Percentiles rank a stretch among this genome's conserved stretches.
Evolutionary conservation across 1,140 invertebrate species (phyloP).

Genomic region (Metopolophium dirhodum): DNA sequence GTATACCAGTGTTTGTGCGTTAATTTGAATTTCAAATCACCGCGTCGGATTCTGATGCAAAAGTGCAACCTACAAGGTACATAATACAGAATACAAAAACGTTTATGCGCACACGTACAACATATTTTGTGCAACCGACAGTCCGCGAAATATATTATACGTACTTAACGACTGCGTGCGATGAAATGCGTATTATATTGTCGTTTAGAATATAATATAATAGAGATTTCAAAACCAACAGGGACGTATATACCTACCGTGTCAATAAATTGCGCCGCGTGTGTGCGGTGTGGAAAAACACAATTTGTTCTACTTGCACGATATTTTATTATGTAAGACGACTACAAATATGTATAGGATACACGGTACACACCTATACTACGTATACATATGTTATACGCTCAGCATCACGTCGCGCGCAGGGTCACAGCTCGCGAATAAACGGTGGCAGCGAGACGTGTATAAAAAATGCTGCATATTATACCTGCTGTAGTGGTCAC

Average conservation of each 20-base stretch:
- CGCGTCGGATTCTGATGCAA: neutral
- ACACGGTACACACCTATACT: neutral
- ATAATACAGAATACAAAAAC: neutral
- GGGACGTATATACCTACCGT: neutral
- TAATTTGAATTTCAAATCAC: slow-evolving; percentile 4
- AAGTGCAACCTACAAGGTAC: neutral
- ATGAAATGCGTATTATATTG: neutral
- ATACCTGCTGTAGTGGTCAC: neutral
- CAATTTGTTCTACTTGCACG: slow-evolving; percentile 27
- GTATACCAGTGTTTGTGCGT: neutral
- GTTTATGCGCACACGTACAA: neutral
- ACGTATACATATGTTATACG: neutral
- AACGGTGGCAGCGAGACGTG: neutral
- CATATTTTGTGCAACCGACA: neutral
- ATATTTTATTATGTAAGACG: neutral
- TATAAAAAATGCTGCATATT: too few species aligned
- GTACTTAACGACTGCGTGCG: neutral
- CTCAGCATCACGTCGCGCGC: slow-evolving; percentile 3
- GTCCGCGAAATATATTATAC: neutral
- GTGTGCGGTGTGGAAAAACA: neutral
- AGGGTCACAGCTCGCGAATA: neutral
- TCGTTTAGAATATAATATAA: neutral
- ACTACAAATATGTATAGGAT: neutral
- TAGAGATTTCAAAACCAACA: neutral
- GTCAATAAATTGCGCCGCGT: neutral